A percentile compares a stretch with the other conserved stretches of the same genome.
phyloP scores from a whole-genome alignment of 1,140 invertebrate species.

The Rhizoglyphus robini region DNA sequence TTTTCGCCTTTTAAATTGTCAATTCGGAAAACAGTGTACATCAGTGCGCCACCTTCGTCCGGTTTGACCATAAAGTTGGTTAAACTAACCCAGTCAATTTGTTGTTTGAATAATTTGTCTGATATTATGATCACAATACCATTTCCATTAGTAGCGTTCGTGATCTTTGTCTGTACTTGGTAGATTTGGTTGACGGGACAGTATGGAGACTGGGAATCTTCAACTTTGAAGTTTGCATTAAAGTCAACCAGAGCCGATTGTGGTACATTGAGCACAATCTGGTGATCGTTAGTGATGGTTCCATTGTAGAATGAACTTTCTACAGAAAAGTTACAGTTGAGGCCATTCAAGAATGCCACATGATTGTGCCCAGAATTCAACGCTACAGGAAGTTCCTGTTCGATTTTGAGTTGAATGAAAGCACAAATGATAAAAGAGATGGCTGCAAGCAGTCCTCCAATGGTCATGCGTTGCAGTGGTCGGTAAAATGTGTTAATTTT shows the following conservation, averaged over 20 bases:
- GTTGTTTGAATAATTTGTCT: not conserved
- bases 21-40: not conserved
- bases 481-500: constrained; percentile 37
- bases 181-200: no score
- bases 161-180: no score
- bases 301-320: no score
- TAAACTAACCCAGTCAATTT: not conserved
- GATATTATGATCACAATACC: not conserved
- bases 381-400: constrained; percentile 33
- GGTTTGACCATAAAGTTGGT: not conserved
- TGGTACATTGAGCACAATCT: not conserved
- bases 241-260: not conserved
- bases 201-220: no score
- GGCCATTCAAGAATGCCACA: not conserved
- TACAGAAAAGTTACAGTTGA: not conserved
- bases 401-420: constrained; percentile 59
- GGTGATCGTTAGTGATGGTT: not conserved
- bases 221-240: no score
- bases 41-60: not conserved
- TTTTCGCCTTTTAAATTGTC: not conserved
- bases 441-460: constrained; percentile 67
- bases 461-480: constrained; percentile 58
- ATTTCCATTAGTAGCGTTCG: not conserved
- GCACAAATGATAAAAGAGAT: constrained; percentile 74
- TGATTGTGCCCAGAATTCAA: not conserved